Conservation (phyloP, 1,140 invertebrate genomes). For the Diorhabda carinulata region DNA sequence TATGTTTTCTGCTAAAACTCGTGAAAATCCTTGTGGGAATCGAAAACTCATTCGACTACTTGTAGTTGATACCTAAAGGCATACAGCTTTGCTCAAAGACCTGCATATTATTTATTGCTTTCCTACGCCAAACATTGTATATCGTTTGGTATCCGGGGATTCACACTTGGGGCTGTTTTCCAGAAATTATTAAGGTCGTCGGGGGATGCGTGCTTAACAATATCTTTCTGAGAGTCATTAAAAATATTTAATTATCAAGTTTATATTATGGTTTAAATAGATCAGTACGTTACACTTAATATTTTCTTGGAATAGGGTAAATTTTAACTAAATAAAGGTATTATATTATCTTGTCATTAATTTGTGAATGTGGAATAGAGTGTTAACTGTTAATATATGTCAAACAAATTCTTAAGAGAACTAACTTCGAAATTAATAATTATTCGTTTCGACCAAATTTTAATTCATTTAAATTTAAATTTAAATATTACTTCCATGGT, state of each 20-base stretch:
- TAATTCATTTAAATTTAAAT: too few species aligned
- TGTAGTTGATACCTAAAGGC: slow-evolving; percentile 46
- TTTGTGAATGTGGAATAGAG: too few species aligned
- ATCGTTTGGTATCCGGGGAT: slow-evolving; percentile 28
- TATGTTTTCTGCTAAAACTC: background rate
- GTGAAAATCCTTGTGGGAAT: slow-evolving; percentile 5
- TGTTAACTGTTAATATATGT: too few species aligned
- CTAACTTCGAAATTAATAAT: too few species aligned
- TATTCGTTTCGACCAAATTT: too few species aligned
- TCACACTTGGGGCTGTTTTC: slow-evolving; percentile 14
- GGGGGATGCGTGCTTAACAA: background rate
- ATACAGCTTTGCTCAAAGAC: slow-evolving; percentile 47
- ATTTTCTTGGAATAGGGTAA: too few species aligned
- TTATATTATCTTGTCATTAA: too few species aligned
- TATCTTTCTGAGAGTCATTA: background rate
- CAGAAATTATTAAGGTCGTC: slow-evolving; percentile 5
- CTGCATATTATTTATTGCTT: slow-evolving; percentile 51
- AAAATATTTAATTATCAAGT: slow-evolving; percentile 5
- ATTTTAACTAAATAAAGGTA: too few species aligned
- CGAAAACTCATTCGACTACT: slow-evolving; percentile 26
- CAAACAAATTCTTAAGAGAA: too few species aligned
- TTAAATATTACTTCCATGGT: too few species aligned
- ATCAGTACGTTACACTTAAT: too few species aligned
- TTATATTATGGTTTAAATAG: background rate
- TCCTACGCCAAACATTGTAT: slow-evolving; percentile 48